Base-by-base conservation (phyloP, 2,113 vertebrate species). In the Sander lucioperca region DNA sequence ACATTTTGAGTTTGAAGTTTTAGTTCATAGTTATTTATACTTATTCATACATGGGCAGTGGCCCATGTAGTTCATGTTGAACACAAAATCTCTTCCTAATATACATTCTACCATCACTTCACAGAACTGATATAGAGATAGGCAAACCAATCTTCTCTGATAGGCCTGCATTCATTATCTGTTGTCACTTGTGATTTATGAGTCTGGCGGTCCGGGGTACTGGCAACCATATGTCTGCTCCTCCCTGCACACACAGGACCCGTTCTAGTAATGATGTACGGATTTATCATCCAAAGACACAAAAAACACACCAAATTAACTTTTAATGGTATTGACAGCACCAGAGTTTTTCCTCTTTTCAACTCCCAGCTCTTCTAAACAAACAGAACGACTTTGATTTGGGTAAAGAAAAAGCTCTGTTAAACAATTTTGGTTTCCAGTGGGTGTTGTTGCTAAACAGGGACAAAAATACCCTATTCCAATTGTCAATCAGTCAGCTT, bases 111-210 rank as follows among this genome's bases (percentile, higher is more conserved):
- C 54, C 45, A 70, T 79, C 56, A 67, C 9, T 71, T 86, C 39
- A 70, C 65, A 82, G 57, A 70, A 58, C 48, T 61, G 33, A 77
- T 82, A 67, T 16, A 88, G 58, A 80, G 66, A 73, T 66, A 65
- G 47, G 82, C 79, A 73, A 89, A 85, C 84, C 62, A 83, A 85
- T 88, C 81, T 83, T 65, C 73, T 88, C 77, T 82, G 69, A 88
- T 90, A 78, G 82, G 73, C 72, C 69, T 80, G 68, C 70, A 79
- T 90, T 93, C 89, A 95, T 95, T 94, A 92, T 82, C 67, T 67
- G 74, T 87, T 92, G 93, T 94, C 93, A 91, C 23, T n/a, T 54
- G 63, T 93, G 93, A 95, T 94, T 94, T 93, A 94, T 94, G 83
- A 86, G 77, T 57, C 61, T 36, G 59, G 54, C 23, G 33, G 69